These are phyloP conservation scores for Dasypolia templi DNA, from an alignment of 2,888 invertebrate species.

Conservation along the genomic window DNA sequence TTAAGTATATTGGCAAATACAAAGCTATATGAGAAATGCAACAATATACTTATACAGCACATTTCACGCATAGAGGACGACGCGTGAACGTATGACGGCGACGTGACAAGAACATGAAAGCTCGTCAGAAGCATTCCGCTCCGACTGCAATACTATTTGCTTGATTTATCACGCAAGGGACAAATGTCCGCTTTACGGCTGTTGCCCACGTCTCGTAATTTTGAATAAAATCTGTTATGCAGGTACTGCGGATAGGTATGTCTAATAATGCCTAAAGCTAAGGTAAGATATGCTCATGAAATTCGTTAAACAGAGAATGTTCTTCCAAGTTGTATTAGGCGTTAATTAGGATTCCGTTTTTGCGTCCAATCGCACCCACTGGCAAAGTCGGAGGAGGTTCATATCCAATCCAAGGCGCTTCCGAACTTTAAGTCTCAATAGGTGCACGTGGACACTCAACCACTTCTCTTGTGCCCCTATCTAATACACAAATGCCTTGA, in stretches of 20 bases:
- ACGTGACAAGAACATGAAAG: constrained; percentile 30
- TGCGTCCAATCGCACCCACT: neutral
- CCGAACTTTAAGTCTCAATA: neutral
- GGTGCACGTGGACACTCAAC: too few species aligned
- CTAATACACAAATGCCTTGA: neutral
- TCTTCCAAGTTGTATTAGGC: neutral
- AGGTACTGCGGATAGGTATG: neutral
- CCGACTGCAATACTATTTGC: constrained; percentile 14
- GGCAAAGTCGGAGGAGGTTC: neutral
- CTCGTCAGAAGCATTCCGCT: constrained; percentile 31
- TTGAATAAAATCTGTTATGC: neutral
- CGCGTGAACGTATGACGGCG: neutral
- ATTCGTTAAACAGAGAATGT: neutral
- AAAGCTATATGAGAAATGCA: neutral
- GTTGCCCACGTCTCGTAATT: neutral
- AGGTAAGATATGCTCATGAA: neutral
- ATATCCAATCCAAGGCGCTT: neutral
- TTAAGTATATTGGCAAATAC: neutral
- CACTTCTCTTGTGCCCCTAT: neutral
- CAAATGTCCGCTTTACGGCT: neutral
- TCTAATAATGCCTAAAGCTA: neutral
- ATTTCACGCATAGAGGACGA: neutral
- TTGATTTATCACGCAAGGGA: constrained; percentile 8
- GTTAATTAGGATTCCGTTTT: neutral
- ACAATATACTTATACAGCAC: neutral